These are phyloP conservation scores for Drosophila affinis DNA, from an alignment of 2,888 invertebrate species.

Conservation along the genomic window DNA sequence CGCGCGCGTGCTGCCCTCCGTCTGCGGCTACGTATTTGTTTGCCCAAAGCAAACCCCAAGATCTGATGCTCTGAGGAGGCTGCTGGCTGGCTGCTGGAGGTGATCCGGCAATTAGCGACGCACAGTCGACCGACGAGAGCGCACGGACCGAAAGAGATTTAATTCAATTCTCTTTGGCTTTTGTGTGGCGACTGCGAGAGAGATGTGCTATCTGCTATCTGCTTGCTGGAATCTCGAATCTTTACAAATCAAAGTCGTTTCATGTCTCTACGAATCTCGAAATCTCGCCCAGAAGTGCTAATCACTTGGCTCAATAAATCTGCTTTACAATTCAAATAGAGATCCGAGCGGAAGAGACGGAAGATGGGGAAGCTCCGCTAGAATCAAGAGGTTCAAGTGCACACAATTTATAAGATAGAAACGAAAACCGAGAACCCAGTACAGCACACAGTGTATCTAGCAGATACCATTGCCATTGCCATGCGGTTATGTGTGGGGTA, in stretches of 20 bases:
- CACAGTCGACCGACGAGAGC: slow-evolving; percentile 5
- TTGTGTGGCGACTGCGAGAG: background rate
- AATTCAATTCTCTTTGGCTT: slow-evolving; percentile 8
- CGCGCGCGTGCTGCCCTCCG: slow-evolving; percentile 59
- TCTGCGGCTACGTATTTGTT: slow-evolving; percentile 55
- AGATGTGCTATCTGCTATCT: slow-evolving; percentile 2
- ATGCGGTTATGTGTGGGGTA: slow-evolving; percentile 16
- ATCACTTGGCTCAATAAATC: slow-evolving; percentile 76
- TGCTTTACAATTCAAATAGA: slow-evolving; percentile 63
- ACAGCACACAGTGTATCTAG: slow-evolving; percentile 15
- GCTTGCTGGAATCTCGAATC: background rate
- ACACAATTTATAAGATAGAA: slow-evolving; percentile 39
- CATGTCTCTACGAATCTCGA: slow-evolving; percentile 23
- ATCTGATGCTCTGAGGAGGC: slow-evolving; percentile 10
- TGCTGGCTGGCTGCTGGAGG: slow-evolving; percentile 20
- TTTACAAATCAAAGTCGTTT: slow-evolving; percentile 8
- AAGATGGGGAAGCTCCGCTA: background rate
- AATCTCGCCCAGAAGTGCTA: slow-evolving; percentile 75
- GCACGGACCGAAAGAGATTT: slow-evolving; percentile 5
- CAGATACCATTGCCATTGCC: slow-evolving; percentile 39
- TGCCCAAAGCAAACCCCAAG: slow-evolving; percentile 41
- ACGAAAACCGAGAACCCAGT: background rate
- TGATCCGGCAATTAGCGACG: slow-evolving; percentile 68
- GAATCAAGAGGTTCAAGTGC: slow-evolving; percentile 41
- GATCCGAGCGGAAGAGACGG: slow-evolving; percentile 1